Conservation (phyloP, 2,888 invertebrate genomes). For the Peribatodes rhomboidaria region DNA sequence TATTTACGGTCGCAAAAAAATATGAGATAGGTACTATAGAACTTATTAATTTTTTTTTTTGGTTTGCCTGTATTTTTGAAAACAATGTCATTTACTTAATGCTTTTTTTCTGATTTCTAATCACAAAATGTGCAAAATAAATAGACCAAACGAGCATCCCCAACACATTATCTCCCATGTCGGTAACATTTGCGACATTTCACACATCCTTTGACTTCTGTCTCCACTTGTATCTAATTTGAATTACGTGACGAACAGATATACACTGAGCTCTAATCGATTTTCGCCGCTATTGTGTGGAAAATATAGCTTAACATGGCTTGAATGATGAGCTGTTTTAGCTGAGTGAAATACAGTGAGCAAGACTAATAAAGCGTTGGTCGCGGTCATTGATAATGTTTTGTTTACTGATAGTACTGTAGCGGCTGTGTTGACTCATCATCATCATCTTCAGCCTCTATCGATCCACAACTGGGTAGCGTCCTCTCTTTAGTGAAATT, state of each 20-base stretch:
- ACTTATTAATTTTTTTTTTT: not conserved
- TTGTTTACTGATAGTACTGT: slow-evolving; percentile 10
- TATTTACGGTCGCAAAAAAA: no score
- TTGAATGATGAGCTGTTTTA: not conserved
- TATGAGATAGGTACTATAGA: no score
- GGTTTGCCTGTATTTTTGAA: not conserved
- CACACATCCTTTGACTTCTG: slow-evolving; percentile 10
- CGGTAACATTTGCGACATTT: slow-evolving; percentile 18
- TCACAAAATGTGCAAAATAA: not conserved
- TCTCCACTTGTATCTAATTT: slow-evolving; percentile 17
- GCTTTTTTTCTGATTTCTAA: not conserved
- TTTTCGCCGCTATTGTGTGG: slow-evolving; percentile 7
- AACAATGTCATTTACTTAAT: no score
- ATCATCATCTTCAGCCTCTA: not conserved
- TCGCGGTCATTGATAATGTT: slow-evolving; percentile 25
- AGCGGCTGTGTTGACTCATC: not conserved
- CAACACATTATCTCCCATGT: not conserved
- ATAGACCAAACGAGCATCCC: not conserved
- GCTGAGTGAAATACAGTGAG: slow-evolving; percentile 17
- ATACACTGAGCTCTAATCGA: slow-evolving; percentile 4
- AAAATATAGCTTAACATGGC: slow-evolving; percentile 2
- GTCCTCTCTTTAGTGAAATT: no score
- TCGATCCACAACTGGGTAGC: no score
- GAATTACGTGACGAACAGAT: slow-evolving; percentile 13
- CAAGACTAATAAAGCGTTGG: slow-evolving; percentile 17